phyloP scores from a whole-genome alignment of 2,888 invertebrate genomes.

The Ectropis crepuscularia region DNA sequence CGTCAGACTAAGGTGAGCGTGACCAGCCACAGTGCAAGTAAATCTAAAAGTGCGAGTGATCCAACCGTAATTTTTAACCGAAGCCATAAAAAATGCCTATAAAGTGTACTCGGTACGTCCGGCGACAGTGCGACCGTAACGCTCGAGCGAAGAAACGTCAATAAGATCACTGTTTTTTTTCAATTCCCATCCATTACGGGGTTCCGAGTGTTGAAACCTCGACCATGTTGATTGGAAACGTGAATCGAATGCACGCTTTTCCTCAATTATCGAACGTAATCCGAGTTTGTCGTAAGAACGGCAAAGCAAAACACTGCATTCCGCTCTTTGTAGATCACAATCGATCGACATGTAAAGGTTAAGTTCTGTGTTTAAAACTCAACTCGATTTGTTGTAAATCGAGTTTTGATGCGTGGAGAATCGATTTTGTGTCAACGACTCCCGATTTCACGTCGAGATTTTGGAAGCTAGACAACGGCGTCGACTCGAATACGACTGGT shows the following conservation, averaged over 20 bases:
- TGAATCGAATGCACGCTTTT: conserved; percentile 34
- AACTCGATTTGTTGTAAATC: conserved; percentile 29
- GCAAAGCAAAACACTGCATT: conserved; percentile 44
- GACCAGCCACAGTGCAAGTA: conserved; percentile 37
- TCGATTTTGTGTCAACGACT: conserved; percentile 36
- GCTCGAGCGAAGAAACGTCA: conserved; percentile 67
- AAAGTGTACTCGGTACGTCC: conserved; percentile 61
- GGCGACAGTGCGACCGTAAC: conserved; percentile 63
- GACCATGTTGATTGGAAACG: conserved; percentile 29
- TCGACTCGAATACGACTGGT: conserved; percentile 4
- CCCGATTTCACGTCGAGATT: conserved; percentile 21
- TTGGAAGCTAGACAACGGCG: conserved; percentile 9
- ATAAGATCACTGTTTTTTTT: conserved; percentile 59
- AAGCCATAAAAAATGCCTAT: conserved; percentile 65
- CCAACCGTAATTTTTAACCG: conserved; percentile 59
- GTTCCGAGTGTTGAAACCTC: conserved; percentile 28
- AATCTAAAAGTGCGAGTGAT: conserved; percentile 53
- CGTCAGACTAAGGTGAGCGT: conserved; percentile 82
- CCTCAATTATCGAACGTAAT: conserved; percentile 29
- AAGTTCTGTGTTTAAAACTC: conserved; percentile 30
- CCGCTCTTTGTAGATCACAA: conserved; percentile 41
- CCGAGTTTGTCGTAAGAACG: conserved; percentile 26
- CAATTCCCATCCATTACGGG: conserved; percentile 42
- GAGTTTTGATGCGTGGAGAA: conserved; percentile 32
- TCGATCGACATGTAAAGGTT: conserved; percentile 42